Evolutionary conservation across 2,888 invertebrate species (phyloP), one percentile per base, ranked within the genome.

Genomic region (Petrophora chlorosata): DNA sequence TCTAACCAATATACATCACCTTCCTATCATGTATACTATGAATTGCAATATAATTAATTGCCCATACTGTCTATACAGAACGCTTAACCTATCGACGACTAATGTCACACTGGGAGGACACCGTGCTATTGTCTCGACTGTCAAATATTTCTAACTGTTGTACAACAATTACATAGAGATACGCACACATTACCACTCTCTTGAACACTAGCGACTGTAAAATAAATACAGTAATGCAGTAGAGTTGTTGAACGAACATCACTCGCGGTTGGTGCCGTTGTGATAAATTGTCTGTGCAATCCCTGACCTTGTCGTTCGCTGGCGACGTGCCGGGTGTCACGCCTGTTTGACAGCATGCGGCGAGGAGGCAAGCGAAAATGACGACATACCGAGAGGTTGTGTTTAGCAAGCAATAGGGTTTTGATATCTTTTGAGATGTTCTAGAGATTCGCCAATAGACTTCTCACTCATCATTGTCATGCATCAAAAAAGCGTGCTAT

Each of bases 281-380:
- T 16, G 36, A 45, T 23, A 40, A 30, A 48, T 36, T 56, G 52
- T 54, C 35, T 48, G 49, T 40, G 55, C 48, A 42, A 47, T 38
- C 15, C 40, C 41, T 7, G 28, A 46, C 46, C 22, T 19, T 2
- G 22, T 34, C n/a, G 10, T 12, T 17, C 16, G 17, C 38, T 36
- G 36, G 33, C 35, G 35, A 41, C 53, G 49, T 59, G 65, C 61
- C 76, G 72, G 79, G 80, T 77, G 82, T 81, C 74, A 76, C 82
- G 78, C 78, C 74, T 76, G 44, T 49, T 48, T 62, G 53, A 68
- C 64, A 63, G 63, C 65, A 66, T 30, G 34, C 4, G 42, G 22
- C 41, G 35, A 16, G 48, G 36, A 32, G 42, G 36, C 42, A 33
- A 32, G 10, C 10, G 9, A 25, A 3, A 10, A 10, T 10, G 10